Evolutionary conservation across 1,140 invertebrate genomes (phyloP), one percentile per base, ranked within the genome.

Genomic region (Thereuonema tuberculata): DNA sequence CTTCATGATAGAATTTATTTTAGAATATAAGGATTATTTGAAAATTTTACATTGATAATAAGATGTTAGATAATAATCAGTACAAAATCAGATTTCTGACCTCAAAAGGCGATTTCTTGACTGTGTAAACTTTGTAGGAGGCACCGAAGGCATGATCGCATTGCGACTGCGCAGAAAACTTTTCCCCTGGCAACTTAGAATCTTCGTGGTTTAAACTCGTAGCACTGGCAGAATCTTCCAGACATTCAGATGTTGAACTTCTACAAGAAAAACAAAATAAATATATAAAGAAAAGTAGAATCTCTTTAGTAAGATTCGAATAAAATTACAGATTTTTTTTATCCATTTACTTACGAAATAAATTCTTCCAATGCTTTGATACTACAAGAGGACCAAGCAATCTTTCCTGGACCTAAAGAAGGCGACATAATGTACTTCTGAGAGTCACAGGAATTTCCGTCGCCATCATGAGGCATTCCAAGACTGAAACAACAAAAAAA

Each of bases 331-430:
- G n/a, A n/a, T n/a, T n/a, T n/a, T n/a, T n/a, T n/a, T n/a, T n/a
- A n/a, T n/a, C n/a, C n/a, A n/a, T n/a, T n/a, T n/a, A n/a, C 25
- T 54, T 53, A 60, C 59, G 23, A 29, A n/a, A 69, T 21, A 48
- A 69, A 69, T 2, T 56, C 24, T 37, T 63, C 53, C 12, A 69
- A 26, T 31, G 68, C 67, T 17, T 55, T 28, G 53, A 66, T 66
- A 48, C 70, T 72, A 61, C 74, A 75, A 3, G 64, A 64, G 12
- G 72, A 74, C 74, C 74, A 75, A 1, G 71, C 73, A 21, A 75
- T 73, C 61, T 76, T 75, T 54, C 74, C 74, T 1, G 74, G 74
- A 9, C 74, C 74, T 9, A 76, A 66, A 14, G 70, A 71, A 24
- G 74, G 64, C 31, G 68, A 71, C 74, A 75, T 75, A 56, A 75